These are phyloP conservation scores for Lamellibrachia satsuma DNA, from an alignment of 2,888 invertebrate species.

Conservation along the genomic window DNA sequence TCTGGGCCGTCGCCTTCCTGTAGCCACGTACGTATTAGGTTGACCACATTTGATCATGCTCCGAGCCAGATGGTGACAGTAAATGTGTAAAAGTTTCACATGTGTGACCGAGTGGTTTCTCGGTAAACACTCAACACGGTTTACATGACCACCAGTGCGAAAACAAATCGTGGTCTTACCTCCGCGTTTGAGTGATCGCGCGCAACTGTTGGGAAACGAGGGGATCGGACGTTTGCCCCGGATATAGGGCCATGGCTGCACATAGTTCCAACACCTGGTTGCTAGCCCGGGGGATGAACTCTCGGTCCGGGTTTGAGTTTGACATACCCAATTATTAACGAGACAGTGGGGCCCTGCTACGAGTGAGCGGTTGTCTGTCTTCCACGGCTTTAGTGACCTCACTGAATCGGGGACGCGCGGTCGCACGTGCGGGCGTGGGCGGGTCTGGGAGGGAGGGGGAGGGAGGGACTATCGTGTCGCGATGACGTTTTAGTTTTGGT, in stretches of 20 bases:
- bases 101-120: background rate
- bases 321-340: background rate
- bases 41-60: background rate
- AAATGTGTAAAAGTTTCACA: background rate
- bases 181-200: slow-evolving; percentile 13
- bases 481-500: no score
- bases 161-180: background rate
- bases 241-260: background rate
- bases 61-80: background rate
- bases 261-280: background rate
- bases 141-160: slow-evolving; percentile 10
- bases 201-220: background rate
- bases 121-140: background rate
- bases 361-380: background rate
- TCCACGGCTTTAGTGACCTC: background rate
- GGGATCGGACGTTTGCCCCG: background rate
- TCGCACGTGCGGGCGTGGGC: background rate
- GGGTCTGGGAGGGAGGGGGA: background rate
- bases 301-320: background rate
- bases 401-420: background rate
- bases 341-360: background rate
- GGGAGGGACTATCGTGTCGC: no score
- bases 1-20: no score
- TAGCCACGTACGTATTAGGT: background rate
- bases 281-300: background rate